Percentiles rank a stretch among this genome's conserved stretches.
Conservation (phyloP, 2,888 invertebrate species). For the Oscheius sp. region DNA sequence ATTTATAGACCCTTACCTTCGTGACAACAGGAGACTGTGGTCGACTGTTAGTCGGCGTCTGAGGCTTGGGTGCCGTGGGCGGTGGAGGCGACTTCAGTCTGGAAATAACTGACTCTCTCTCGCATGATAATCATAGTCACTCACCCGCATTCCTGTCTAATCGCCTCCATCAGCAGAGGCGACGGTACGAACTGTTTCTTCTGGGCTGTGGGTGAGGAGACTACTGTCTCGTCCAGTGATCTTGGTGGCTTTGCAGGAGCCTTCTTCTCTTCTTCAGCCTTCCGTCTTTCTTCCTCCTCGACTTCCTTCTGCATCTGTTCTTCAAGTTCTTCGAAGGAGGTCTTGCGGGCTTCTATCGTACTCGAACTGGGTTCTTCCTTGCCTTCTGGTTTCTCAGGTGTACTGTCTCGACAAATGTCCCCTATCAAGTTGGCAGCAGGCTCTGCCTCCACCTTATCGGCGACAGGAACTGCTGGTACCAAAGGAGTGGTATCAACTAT, state of each 20-base stretch:
- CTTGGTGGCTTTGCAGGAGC: not conserved
- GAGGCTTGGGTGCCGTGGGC: conserved; percentile 15
- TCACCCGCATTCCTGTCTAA: conserved; percentile 46
- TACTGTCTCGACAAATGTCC: not conserved
- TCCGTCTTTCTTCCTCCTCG: conserved; percentile 20
- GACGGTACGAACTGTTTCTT: conserved; percentile 42
- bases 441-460: no score
- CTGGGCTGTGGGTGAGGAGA: conserved; percentile 5
- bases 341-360: not conserved
- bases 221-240: not conserved
- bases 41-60: conserved; percentile 25
- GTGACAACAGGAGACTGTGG: conserved; percentile 37
- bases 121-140: not conserved
- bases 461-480: no score
- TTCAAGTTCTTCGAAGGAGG: conserved; percentile 37
- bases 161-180: conserved; percentile 51
- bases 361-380: conserved; percentile 6
- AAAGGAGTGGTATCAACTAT: no score
- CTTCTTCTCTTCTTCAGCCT: not conserved
- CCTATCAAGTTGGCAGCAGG: no score
- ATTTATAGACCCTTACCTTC: not conserved
- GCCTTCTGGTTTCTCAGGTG: not conserved
- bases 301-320: conserved; percentile 29
- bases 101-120: conserved; percentile 3
- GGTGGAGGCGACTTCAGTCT: conserved; percentile 33